Base-by-base conservation (phyloP, 1,140 invertebrate species). In the Sitophilus oryzae region DNA sequence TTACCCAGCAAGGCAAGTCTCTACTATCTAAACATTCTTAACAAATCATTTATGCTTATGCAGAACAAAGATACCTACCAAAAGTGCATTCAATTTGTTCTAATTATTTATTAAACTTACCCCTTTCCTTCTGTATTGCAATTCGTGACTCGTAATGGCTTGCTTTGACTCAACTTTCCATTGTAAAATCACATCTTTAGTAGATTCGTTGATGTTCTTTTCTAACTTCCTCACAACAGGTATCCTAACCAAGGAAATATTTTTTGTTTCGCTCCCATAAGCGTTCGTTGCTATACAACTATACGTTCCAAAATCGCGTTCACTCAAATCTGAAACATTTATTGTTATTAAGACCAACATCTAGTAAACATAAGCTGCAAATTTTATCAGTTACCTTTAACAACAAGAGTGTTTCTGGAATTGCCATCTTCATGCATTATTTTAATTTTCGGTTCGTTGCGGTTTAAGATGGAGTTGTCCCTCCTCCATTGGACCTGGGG, bases 101-200 rank as follows among this genome's bases (percentile, higher is more conserved):
- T 19, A 44, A 44, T 23, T 40, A 1, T n/a, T n/a, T n/a, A n/a
- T n/a, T n/a, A n/a, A 30, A 58, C 58, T 65, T 61, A 66, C 66
- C 35, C 62, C 64, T 47, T 63, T 59, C 52, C 53, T 64, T 40
- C 64, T 66, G 46, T 65, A 68, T 35, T 64, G 56, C 22, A 68
- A 25, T 37, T 61, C 59, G 22, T 66, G 64, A 16, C 41, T 35
- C 2, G 49, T 52, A 9, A 68, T 61, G 5, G 56, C 56, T 3
- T 61, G 30, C 36, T 64, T 65, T 1, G 66, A 68, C 41, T 66
- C 61, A 15, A 68, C 61, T 50, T 61, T 61, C 65, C 64, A 68
- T 37, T 58, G 56, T 34, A 68, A 37, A 9, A 61, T 47, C 3
- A 60, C 45, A 37, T 63, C 64, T 14, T 59, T 65, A 22, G 38